Base-by-base conservation (phyloP, 1,140 invertebrate genomes). In the Sinonovacula constricta region DNA sequence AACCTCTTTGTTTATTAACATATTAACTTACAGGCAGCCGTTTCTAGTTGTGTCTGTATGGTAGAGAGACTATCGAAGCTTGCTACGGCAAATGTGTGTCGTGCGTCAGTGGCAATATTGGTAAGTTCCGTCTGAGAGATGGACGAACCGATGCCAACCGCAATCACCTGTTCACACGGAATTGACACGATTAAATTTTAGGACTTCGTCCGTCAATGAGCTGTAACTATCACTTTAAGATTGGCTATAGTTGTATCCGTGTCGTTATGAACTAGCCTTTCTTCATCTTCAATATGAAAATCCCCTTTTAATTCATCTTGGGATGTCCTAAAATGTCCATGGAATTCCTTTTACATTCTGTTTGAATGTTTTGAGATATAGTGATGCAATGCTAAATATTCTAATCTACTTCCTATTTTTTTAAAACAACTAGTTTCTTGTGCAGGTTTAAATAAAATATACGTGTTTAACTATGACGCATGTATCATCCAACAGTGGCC, bases 1-100 rank as follows among this genome's bases (percentile, higher is more conserved):
- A n/a, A n/a, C n/a, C n/a, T n/a, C n/a, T n/a, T n/a, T n/a, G n/a
- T n/a, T n/a, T n/a, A n/a, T n/a, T n/a, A n/a, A n/a, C n/a, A n/a
- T n/a, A n/a, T n/a, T n/a, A n/a, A 54, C 59, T 51, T 59, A 76
- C 72, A 76, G 3, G 72, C 72, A 18, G 62, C 53, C 0, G 45
- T n/a, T 67, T 76, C 63, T 28, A 76, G 5, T 28, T 76, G 62
- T 3, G 7, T 66, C 45, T 57, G 28, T n/a, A 76, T 76, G 14
- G 72, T 24, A 30, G 28, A 5, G 2, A 76, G 72, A n/a, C 34
- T 28, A 34, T 57, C 49, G 31, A 76, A 76, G 63, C 60, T 56
- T 26, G 51, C 54, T 0, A 76, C 63, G 18, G 31, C 67, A 31
- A 67, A 65, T 2, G 66, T 71, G n/a, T 65, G 70, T 5, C 63